phyloP scores from a whole-genome alignment of 1,140 invertebrate species.

The Sminthurides bifidus region DNA sequence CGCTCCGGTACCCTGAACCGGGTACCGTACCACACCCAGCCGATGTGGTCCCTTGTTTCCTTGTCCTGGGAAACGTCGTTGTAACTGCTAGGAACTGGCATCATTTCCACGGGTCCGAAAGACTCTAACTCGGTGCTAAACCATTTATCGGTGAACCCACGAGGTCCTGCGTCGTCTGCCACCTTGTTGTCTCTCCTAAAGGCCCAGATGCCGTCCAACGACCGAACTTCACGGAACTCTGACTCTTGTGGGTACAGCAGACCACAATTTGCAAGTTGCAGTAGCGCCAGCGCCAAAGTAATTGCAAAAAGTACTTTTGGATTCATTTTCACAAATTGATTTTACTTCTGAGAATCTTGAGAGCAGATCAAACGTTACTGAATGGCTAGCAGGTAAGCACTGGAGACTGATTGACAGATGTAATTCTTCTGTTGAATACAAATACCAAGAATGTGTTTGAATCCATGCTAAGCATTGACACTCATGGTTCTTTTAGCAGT shows the following conservation, averaged over 20 bases:
- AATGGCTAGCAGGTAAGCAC: too few species aligned
- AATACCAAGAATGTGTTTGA: too few species aligned
- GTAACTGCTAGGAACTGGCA: constrained; percentile 95
- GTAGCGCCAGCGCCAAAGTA: background rate
- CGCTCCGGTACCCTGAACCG: constrained; percentile 61
- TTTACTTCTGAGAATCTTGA: too few species aligned
- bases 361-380: too few species aligned
- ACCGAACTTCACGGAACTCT: constrained; percentile 61
- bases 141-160: constrained; percentile 42
- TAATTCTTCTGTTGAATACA: too few species aligned
- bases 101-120: constrained; percentile 44
- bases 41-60: constrained; percentile 75
- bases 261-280: constrained; percentile 35
- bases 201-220: constrained; percentile 46
- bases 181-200: constrained; percentile 37
- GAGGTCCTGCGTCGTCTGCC: constrained; percentile 33
- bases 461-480: too few species aligned
- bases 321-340: too few species aligned
- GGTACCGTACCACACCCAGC: constrained; percentile 82
- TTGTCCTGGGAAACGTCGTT: constrained; percentile 83
- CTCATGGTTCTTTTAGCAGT: too few species aligned
- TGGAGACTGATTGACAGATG: too few species aligned
- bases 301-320: background rate
- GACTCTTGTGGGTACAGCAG: constrained; percentile 71
- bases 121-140: constrained; percentile 20